These are phyloP conservation scores for Larimichthys polyactis DNA, from an alignment of 2,113 vertebrate genomes.

Conservation along the genomic window DNA sequence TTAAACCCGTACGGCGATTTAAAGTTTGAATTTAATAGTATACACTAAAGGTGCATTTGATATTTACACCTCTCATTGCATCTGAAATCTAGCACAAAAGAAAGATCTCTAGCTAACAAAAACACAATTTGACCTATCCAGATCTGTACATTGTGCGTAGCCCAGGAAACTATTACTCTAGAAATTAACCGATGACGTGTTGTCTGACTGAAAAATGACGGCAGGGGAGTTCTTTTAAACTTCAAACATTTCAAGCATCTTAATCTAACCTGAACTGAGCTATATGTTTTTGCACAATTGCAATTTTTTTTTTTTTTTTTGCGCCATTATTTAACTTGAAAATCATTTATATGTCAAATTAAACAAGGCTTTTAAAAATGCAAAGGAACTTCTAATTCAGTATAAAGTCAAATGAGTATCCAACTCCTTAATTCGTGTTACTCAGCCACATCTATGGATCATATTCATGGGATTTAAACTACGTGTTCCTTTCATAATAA, in stretches of 20 bases:
- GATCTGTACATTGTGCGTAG: conserved; percentile 79
- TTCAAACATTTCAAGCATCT: conserved; percentile 18
- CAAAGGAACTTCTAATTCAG: conserved; percentile 19
- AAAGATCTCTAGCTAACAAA: conserved; percentile 55
- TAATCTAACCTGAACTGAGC: conserved; percentile 35
- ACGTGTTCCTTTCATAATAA: background rate
- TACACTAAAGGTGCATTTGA: conserved; percentile 75
- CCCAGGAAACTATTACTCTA: conserved; percentile 53
- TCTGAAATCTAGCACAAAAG: conserved; percentile 73
- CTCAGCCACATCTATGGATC: conserved; percentile 14
- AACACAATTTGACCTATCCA: conserved; percentile 56
- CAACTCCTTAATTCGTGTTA: conserved; percentile 4
- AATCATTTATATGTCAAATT: conserved; percentile 26
- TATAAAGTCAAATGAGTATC: conserved; percentile 8
- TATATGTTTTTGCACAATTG: background rate
- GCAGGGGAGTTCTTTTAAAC: conserved; percentile 1
- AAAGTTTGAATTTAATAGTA: conserved; percentile 69
- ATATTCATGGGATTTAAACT: background rate
- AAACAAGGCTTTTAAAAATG: conserved; percentile 35
- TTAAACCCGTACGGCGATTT: conserved; percentile 70
- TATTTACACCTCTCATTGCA: conserved; percentile 73
- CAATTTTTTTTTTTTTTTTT: background rate
- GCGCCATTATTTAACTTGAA: conserved; percentile 16
- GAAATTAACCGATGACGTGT: conserved; percentile 36
- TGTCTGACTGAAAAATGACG: conserved; percentile 39